Base-by-base conservation (phyloP, 2,113 vertebrate genomes). In the Phalacrocorax carbo region DNA sequence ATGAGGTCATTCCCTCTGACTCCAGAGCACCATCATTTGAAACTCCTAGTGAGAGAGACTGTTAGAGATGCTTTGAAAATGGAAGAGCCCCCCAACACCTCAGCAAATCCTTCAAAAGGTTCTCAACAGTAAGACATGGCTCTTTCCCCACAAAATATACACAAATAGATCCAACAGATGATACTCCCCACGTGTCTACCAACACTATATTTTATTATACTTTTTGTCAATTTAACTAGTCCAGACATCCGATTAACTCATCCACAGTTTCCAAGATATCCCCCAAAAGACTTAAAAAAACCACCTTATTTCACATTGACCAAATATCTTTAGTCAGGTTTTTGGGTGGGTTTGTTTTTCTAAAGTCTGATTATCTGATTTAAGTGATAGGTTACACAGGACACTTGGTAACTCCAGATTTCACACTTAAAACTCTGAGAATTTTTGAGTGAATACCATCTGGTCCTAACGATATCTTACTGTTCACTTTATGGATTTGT, bases 321-420 rank as follows among this genome's bases (percentile, higher is more conserved):
- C 89, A 71, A 78, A 5, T 30, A 57, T 76, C 79, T 84, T 71
- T 9, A 62, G 42, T 16, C 65, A 16, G 44, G 44, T 61, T 57
- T 65, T 38, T 10, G 38, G 38, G 38, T 38, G 38, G 38, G 55
- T 57, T 30, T 51, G 19, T 72, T 36, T 26, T 1, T 54, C 29
- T 29, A 17, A 23, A 71, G 62, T 19, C 86, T 91, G 81, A 64
- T 44, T 16, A 87, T 61, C 57, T 73, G 86, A 61, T 42, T 66
- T 10, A 95, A 93, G 91, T 87, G 96, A 54, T 82, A 96, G 96
- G 93, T 93, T 96, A 94, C 95, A 97, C 93, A 93, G 38, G 73
- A 85, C 87, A 85, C 90, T 90, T 48, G 65, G 82, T 40, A 91
- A 71, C 66, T 85, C 65, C 36, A 70, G 70, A 90, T 90, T 96